These are phyloP conservation scores for Ormyrus thymus DNA, from an alignment of 2,888 invertebrate species.

Conservation along the genomic window DNA sequence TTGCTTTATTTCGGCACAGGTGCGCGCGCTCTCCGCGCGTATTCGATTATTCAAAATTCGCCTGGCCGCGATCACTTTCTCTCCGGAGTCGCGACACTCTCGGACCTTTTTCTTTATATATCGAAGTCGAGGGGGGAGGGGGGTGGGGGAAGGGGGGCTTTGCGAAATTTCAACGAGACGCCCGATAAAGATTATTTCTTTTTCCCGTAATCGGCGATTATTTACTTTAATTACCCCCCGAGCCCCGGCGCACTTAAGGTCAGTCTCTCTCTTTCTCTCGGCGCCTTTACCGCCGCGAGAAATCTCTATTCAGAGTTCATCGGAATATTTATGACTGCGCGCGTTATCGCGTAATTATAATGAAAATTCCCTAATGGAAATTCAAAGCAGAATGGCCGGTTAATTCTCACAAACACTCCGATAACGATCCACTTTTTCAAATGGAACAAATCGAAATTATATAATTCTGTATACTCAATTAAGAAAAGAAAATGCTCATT, in stretches of 20 bases:
- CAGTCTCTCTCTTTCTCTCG: no score
- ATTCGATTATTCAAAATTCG: constrained; percentile 41
- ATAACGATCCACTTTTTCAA: no score
- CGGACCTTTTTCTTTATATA: constrained; percentile 21
- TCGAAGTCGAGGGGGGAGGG: no score
- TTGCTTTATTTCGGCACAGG: background rate
- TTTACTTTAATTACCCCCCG: no score
- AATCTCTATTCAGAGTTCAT: constrained; percentile 1
- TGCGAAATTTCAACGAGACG: constrained; percentile 15
- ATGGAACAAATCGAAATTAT: no score
- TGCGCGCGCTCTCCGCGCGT: background rate
- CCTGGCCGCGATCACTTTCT: constrained; percentile 33
- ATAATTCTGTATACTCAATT: no score
- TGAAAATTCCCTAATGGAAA: constrained; percentile 5
- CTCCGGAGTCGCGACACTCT: background rate
- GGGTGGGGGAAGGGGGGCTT: background rate
- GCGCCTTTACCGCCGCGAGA: no score
- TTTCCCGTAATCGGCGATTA: no score
- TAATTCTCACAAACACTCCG: no score
- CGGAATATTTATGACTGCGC: constrained; percentile 23
- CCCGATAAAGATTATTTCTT: no score
- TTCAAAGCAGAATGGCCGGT: no score
- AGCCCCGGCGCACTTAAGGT: background rate
- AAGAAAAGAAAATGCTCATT: no score
- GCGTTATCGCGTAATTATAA: constrained; percentile 3